Evolutionary conservation across 2,113 vertebrate genomes (phyloP).

Genomic region (Sapajus apella): DNA sequence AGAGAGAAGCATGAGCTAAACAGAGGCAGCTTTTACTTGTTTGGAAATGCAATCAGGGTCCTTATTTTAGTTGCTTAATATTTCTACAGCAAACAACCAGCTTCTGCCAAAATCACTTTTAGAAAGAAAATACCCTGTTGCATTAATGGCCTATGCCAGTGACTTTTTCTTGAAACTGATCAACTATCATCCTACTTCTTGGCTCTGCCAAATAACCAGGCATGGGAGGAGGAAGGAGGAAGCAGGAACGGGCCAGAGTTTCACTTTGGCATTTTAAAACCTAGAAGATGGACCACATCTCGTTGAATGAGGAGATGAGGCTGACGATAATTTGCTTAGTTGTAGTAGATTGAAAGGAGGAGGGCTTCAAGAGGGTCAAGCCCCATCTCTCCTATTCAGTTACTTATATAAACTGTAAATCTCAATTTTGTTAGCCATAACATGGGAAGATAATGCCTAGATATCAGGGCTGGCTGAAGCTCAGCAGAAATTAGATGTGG

Average conservation of each 20-base stretch:
- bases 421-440: background rate
- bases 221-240: background rate
- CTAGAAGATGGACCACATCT: background rate
- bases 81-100: background rate
- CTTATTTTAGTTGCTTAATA: conserved; percentile 31
- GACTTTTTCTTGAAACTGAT: background rate
- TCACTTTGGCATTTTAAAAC: background rate
- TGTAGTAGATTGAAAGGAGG: background rate
- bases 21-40: conserved; percentile 7
- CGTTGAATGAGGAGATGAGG: background rate
- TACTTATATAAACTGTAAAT: background rate
- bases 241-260: background rate
- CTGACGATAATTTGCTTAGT: background rate
- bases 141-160: background rate
- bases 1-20: background rate
- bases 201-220: background rate
- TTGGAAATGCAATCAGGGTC: background rate
- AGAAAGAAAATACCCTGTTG: conserved; percentile 31
- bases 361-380: background rate
- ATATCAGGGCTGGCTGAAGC: background rate
- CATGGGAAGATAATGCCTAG: background rate
- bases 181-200: background rate
- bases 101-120: background rate
- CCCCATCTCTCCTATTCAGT: background rate
- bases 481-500: background rate